Conservation (phyloP, 2,113 vertebrate genomes). For the Pteruthius melanotis region DNA sequence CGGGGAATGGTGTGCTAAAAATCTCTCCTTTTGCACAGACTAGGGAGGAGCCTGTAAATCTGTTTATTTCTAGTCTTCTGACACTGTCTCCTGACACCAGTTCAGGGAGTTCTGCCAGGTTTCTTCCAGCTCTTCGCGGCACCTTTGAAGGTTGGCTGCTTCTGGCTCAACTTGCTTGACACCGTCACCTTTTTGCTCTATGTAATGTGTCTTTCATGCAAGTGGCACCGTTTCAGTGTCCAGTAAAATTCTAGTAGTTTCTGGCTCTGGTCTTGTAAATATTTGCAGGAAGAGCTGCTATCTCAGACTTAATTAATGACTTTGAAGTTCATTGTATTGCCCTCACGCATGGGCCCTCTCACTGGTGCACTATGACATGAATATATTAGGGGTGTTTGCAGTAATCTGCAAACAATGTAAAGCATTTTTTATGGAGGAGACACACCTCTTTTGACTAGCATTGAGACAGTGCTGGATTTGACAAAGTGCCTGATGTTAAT, state of each 20-base stretch:
- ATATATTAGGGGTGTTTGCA: not conserved
- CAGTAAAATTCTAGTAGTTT: not conserved
- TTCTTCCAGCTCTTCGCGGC: not conserved
- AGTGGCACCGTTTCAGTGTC: not conserved
- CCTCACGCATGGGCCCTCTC: not conserved
- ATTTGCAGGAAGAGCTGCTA: not conserved
- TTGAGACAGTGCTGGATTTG: not conserved
- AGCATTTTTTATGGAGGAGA: not conserved
- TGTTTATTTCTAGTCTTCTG: conserved; percentile 13
- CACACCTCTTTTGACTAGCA: not conserved
- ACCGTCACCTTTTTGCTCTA: not conserved
- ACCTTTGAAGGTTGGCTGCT: conserved; percentile 22
- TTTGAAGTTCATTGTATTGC: not conserved
- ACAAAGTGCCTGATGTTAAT: not conserved
- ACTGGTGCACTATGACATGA: not conserved
- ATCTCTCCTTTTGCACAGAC: not conserved
- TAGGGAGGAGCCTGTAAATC: not conserved
- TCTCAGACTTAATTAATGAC: not conserved
- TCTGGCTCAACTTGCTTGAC: conserved; percentile 31
- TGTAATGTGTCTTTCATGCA: not conserved
- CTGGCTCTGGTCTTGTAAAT: conserved; percentile 2
- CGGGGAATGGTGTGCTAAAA: not conserved
- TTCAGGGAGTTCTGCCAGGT: conserved; percentile 50
- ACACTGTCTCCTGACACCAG: not conserved
- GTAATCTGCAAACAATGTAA: not conserved